Evolutionary conservation across 2,888 invertebrate species (phyloP).

Genomic region (Synanthedon myopaeformis): DNA sequence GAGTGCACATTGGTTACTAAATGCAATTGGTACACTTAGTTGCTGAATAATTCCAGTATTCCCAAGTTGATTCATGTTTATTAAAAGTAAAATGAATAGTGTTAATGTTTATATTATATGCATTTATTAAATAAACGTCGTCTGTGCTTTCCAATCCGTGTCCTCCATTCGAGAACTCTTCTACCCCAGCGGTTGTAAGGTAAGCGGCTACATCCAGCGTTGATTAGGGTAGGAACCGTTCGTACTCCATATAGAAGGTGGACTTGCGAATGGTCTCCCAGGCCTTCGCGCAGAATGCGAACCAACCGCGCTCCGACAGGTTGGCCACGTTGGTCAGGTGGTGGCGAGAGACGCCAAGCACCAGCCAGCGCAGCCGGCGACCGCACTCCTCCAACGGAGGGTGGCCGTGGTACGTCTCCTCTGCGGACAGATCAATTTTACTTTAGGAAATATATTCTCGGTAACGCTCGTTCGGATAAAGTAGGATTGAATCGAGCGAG

Average conservation of each 20-base stretch:
- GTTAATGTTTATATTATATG: background rate
- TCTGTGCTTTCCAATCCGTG: background rate
- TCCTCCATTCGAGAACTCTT: too few relatives aligned
- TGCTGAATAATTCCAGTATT: too few relatives aligned
- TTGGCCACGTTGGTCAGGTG: constrained; percentile 77
- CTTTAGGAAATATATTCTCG: too few relatives aligned
- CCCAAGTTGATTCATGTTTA: too few relatives aligned
- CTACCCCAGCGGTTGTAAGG: too few relatives aligned
- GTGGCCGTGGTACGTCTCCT: constrained; percentile 69
- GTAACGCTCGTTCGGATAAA: too few relatives aligned
- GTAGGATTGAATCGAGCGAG: too few relatives aligned
- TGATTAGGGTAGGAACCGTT: constrained; percentile 76
- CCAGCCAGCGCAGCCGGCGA: constrained; percentile 75
- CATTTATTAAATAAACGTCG: too few relatives aligned
- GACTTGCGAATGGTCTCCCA: constrained; percentile 90
- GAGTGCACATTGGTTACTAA: too few relatives aligned
- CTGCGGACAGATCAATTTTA: constrained; percentile 31
- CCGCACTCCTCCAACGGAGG: constrained; percentile 75
- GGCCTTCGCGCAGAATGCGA: constrained; percentile 83
- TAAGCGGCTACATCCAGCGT: too few relatives aligned
- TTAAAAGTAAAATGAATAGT: too few relatives aligned
- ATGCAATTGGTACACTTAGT: too few relatives aligned
- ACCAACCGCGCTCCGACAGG: constrained; percentile 86
- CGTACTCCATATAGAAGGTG: constrained; percentile 86
- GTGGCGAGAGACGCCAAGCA: constrained; percentile 76